Conservation (phyloP, 2,888 invertebrate genomes). For the Synanthedon formicaeformis region DNA sequence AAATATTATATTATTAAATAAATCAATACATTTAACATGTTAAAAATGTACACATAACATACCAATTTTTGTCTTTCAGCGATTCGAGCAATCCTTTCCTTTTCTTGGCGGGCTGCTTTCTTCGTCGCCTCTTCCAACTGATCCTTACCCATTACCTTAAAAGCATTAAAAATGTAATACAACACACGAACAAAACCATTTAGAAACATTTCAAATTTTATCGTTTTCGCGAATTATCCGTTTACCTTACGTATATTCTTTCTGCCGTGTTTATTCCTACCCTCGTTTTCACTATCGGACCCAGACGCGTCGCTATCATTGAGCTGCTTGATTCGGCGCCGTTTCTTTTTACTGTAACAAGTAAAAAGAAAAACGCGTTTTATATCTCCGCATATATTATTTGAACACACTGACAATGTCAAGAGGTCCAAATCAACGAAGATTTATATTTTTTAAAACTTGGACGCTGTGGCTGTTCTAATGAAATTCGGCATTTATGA, state of each 20-base stretch:
- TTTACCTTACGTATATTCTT: conserved; percentile 63
- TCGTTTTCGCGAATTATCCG: neutral
- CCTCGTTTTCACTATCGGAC: conserved; percentile 58
- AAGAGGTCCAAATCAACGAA: too few species aligned
- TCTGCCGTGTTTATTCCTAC: conserved; percentile 59
- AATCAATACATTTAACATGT: too few species aligned
- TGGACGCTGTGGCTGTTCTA: too few species aligned
- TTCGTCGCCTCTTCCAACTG: conserved; percentile 85
- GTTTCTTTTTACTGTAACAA: conserved; percentile 52
- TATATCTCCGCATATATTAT: too few species aligned
- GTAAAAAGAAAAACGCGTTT: neutral
- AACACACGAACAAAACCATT: conserved; percentile 68
- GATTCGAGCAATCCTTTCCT: conserved; percentile 88
- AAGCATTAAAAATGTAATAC: conserved; percentile 4
- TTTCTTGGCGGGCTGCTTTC: conserved; percentile 90
- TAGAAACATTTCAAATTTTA: neutral
- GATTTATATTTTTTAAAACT: too few species aligned
- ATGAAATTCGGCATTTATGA: too few species aligned
- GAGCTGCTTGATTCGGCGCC: conserved; percentile 52
- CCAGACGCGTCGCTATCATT: conserved; percentile 55
- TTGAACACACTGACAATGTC: too few species aligned
- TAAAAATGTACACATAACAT: conserved; percentile 13
- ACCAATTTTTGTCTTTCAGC: conserved; percentile 88
- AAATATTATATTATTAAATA: too few species aligned
- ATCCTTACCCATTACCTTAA: conserved; percentile 67